phyloP scores from a whole-genome alignment of 2,888 invertebrate genomes.

The Timema podura region DNA sequence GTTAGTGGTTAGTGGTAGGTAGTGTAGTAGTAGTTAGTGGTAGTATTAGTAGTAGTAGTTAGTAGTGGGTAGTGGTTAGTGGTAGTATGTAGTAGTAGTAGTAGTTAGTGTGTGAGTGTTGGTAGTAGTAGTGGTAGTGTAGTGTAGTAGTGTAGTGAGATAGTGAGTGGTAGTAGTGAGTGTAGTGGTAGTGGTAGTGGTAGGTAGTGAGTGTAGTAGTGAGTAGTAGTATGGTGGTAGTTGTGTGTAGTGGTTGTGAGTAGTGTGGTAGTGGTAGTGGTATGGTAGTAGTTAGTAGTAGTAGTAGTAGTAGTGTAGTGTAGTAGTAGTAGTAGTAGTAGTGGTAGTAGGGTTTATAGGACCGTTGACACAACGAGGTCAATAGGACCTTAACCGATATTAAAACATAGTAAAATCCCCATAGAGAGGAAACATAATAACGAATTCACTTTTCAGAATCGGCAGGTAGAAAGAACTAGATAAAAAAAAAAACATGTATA shows the following conservation, averaged over 20 bases:
- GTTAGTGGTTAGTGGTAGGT: background rate
- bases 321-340: background rate
- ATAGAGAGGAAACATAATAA: no score
- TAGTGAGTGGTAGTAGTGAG: background rate
- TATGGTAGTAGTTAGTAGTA: background rate
- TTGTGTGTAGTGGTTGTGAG: background rate
- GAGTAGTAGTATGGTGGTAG: background rate
- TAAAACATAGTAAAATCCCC: no score
- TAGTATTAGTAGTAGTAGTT: background rate
- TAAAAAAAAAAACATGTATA: no score
- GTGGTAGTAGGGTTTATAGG: background rate
- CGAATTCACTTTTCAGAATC: no score
- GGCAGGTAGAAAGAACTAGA: no score
- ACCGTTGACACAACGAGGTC: no score
- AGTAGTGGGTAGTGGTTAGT: background rate
- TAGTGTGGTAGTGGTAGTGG: background rate
- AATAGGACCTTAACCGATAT: no score
- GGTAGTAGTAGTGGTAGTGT: no score
- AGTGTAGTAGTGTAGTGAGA: no score
- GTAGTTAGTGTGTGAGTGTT: no score
- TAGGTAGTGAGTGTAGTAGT: background rate
- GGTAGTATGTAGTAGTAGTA: no score
- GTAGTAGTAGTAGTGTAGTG: background rate
- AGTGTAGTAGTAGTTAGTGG: background rate
- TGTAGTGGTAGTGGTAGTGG: background rate